Base-by-base conservation (phyloP, 2,113 vertebrate genomes). In the Xyliphius kryptos region DNA sequence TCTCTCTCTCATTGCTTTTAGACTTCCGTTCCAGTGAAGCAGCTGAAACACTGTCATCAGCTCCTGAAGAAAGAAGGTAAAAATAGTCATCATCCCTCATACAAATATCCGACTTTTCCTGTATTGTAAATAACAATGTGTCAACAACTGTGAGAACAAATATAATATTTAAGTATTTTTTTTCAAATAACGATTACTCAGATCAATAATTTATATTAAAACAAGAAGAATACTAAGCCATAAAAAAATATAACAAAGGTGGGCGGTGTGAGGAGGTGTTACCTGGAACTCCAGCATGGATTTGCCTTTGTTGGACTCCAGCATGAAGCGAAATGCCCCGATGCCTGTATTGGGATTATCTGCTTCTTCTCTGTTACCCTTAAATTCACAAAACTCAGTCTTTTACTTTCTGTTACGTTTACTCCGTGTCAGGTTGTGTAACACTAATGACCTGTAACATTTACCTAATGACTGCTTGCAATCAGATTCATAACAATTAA, bases 211-310 rank as follows among this genome's bases (percentile, higher is more conserved):
- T 32, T 32, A 32, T 5, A 32, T 3, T 12, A 12, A 41, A 9
- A 10, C 40, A 41, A 14, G 10, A 41, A 41, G n/a, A n/a, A n/a
- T n/a, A n/a, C n/a, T n/a, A n/a, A n/a, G n/a, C n/a, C n/a, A n/a
- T n/a, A n/a, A n/a, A n/a, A n/a, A n/a, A n/a, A n/a, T n/a, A n/a
- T n/a, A n/a, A 14, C 10, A 14, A 41, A 41, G 9, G 40, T 41
- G 40, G 13, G 40, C 3, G 13, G 40, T 12, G 40, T 41, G 40
- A 7, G 40, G 40, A 41, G 13, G 3, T 12, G 12, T 65, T 54
- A 98, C 96, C 95, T 98, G 96, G 78, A 98, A 98, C 66, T 98
- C 96, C 77, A 98, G 81, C 95, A 98, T 97, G 6, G 95, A 97
- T 67, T 98, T 98, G 9, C 95, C 95, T 77, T 96, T 97, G 83